These are phyloP conservation scores for Trypoxylon attenuatum DNA, from an alignment of 2,888 invertebrate genomes.

Conservation along the genomic window DNA sequence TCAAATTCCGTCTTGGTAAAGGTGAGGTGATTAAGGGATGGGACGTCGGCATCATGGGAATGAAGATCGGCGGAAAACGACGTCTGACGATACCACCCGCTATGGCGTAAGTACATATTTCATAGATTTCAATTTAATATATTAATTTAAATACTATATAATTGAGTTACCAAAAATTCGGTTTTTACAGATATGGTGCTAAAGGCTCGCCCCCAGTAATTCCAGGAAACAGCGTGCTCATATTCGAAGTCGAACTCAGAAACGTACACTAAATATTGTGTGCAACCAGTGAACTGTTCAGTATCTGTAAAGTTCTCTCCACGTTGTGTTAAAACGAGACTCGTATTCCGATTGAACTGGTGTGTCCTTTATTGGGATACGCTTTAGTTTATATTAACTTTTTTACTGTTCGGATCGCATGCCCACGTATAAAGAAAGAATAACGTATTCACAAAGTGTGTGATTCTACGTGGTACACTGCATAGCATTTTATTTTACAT, in stretches of 20 bases:
- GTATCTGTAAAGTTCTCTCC: constrained; percentile 26
- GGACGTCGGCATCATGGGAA: constrained; percentile 92
- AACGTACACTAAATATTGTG: constrained; percentile 79
- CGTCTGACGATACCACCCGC: constrained; percentile 88
- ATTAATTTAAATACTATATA: constrained; percentile 2
- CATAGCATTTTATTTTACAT: too few relatives aligned
- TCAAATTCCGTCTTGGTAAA: constrained; percentile 88
- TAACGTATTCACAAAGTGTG: too few relatives aligned
- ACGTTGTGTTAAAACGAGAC: constrained; percentile 27
- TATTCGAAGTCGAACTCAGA: constrained; percentile 93
- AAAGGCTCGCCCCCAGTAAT: constrained; percentile 90
- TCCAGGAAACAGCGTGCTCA: constrained; percentile 89
- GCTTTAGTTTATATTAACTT: too few relatives aligned
- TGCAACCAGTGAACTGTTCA: constrained; percentile 7
- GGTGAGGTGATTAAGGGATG: constrained; percentile 94
- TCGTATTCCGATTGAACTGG: too few relatives aligned
- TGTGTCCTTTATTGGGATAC: too few relatives aligned
- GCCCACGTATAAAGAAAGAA: too few relatives aligned
- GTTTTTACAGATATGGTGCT: constrained; percentile 80
- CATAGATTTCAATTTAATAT: not conserved
- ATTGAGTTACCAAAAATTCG: not conserved
- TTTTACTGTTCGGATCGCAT: too few relatives aligned
- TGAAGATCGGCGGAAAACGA: constrained; percentile 96
- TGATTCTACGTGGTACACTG: too few relatives aligned
- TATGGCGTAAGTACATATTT: constrained; percentile 83